Evolutionary conservation across 2,888 invertebrate genomes (phyloP), one percentile per base, ranked within the genome.

Genomic region (Apoderus coryli): DNA sequence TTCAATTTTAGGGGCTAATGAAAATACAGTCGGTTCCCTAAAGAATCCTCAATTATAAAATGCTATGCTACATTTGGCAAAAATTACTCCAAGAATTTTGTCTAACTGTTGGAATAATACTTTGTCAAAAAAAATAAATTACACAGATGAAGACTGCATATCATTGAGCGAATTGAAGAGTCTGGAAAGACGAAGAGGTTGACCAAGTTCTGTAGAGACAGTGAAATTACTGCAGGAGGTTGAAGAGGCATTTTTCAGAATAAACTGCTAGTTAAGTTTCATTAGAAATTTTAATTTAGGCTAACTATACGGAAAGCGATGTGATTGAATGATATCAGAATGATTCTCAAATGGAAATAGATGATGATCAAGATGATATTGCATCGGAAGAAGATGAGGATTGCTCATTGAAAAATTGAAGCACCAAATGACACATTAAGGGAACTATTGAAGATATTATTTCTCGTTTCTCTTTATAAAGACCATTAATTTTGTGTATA

Each of bases 31-130:
- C 7, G 19, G n/a, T 19, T 6, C 19, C 19, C 19, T 19, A 7
- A 19, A 19, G n/a, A 19, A 6, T n/a, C 6, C n/a, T 7, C 6
- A 6, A 7, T 19, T 19, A 19, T 7, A 19, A n/a, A n/a, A 19
- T 19, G 19, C 19, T 19, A 19, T 19, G 6, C 7, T 19, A 19
- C 19, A 19, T n/a, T 19, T 19, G 19, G 19, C 19, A 19, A n/a
- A 6, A 19, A 19, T n/a, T 19, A 19, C 19, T 19, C n/a, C 19
- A 19, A n/a, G 6, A 19, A 19, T 19, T 19, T 19, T n/a, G n/a
- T n/a, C 19, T 7, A 19, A 19, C 6, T 19, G 19, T n/a, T 19
- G 19, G 19, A 25, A 19, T 19, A 19, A 19, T 19, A 19, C n/a
- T 19, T 19, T n/a, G 19, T 6, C 7, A 7, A 19, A 19, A 19